A percentile compares a stretch with the other conserved stretches of the same genome.
Evolutionary conservation across 1,140 invertebrate species (phyloP).

Genomic region (Cotesia glomerata): DNA sequence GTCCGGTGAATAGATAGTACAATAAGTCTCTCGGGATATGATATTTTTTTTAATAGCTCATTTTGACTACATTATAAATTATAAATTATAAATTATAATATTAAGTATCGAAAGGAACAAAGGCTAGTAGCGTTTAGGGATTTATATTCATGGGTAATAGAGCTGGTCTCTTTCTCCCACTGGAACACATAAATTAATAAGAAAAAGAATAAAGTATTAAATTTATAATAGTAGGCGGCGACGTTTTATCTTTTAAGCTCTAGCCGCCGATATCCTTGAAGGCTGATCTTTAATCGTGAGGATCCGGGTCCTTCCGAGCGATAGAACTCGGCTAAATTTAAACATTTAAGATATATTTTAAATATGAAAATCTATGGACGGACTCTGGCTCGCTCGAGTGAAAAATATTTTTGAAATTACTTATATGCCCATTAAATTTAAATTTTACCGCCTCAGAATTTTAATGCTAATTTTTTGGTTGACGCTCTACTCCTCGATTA

Average conservation of each 20-base stretch:
- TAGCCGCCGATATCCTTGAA: constrained; percentile 26
- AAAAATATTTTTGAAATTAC: too few relatives aligned
- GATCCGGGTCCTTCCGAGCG: neutral
- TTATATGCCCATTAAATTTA: too few relatives aligned
- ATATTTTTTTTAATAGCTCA: too few relatives aligned
- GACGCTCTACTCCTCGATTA: constrained; percentile 30
- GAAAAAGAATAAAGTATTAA: constrained; percentile 43
- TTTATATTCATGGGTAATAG: constrained; percentile 25
- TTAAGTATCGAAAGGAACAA: neutral
- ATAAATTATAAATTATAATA: neutral
- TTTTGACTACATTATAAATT: neutral
- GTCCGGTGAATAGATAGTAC: neutral
- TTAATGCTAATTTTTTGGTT: constrained; percentile 41
- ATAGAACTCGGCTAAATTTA: too few relatives aligned
- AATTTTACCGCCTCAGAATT: neutral
- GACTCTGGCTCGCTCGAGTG: neutral
- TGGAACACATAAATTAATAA: constrained; percentile 35
- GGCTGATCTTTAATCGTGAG: neutral
- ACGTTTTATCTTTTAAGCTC: constrained; percentile 33
- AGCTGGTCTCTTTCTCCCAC: constrained; percentile 29
- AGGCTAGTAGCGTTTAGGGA: constrained; percentile 14
- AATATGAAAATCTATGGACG: constrained; percentile 12
- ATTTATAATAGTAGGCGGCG: constrained; percentile 50
- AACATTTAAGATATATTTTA: neutral
- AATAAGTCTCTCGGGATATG: too few relatives aligned